These are phyloP conservation scores for Yasuhikotakia modesta DNA, from an alignment of 2,797 vertebrate genomes.

Conservation along the genomic window DNA sequence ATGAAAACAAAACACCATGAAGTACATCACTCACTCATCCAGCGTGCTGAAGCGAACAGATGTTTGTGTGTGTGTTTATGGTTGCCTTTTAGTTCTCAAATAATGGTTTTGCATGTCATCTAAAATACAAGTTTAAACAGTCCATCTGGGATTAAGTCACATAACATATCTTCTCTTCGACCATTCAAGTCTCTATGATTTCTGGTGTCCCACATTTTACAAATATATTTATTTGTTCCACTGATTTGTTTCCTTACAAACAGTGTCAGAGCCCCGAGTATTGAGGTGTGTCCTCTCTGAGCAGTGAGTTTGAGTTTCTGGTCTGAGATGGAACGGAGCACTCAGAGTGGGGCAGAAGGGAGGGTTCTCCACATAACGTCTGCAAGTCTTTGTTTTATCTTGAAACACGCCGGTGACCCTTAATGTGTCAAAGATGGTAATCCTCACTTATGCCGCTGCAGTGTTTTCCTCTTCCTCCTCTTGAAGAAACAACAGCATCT, in stretches of 20 bases:
- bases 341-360: slow-evolving; percentile 9
- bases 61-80: slow-evolving; percentile 15
- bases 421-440: too few species aligned
- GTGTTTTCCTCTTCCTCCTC: slow-evolving; percentile 93
- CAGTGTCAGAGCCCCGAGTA: slow-evolving; percentile 20
- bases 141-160: slow-evolving; percentile 43
- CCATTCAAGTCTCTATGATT: slow-evolving; percentile 24
- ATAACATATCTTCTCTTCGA: slow-evolving; percentile 39
- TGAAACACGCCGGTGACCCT: slow-evolving; percentile 18
- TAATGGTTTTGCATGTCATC: too few species aligned
- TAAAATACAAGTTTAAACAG: slow-evolving; percentile 57
- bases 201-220: slow-evolving; percentile 42
- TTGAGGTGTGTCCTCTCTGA: slow-evolving; percentile 32
- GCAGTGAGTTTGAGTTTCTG: slow-evolving; percentile 41
- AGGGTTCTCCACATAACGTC: slow-evolving; percentile 27
- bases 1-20: slow-evolving; percentile 45
- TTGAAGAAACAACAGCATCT: slow-evolving; percentile 98
- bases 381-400: slow-evolving; percentile 30
- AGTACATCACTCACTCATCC: slow-evolving; percentile 53
- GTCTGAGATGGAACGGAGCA: slow-evolving; percentile 12
- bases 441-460: slow-evolving; percentile 90
- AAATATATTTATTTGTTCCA: slow-evolving; percentile 42
- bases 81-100: slow-evolving; percentile 47
- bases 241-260: slow-evolving; percentile 44
- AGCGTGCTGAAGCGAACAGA: slow-evolving; percentile 9